A percentile compares a stretch with the other conserved stretches of the same genome.
Conservation (phyloP, 2,888 invertebrate genomes). For the Synergus japonicus region DNA sequence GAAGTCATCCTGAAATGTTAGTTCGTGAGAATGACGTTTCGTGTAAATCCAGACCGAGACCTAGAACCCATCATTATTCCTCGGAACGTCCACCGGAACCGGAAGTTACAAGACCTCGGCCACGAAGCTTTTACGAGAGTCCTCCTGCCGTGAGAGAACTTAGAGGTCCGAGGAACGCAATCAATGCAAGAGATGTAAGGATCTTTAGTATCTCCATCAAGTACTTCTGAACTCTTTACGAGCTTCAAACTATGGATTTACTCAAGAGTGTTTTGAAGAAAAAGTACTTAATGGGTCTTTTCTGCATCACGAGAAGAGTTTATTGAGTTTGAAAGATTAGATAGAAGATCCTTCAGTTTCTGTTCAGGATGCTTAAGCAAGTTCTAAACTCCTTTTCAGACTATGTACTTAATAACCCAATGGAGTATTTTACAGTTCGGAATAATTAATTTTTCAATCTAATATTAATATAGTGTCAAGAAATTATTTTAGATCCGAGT, state of each 20-base stretch:
- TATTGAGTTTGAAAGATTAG: constrained; percentile 3
- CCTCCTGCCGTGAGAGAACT: constrained; percentile 70
- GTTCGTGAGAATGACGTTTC: constrained; percentile 69
- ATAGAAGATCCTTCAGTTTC: background rate
- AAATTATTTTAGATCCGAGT: background rate
- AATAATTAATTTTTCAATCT: background rate
- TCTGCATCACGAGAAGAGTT: background rate
- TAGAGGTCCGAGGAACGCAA: constrained; percentile 68
- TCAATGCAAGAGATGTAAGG: constrained; percentile 67
- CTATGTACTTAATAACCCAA: background rate
- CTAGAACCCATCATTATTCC: constrained; percentile 70
- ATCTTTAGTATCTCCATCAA: background rate
- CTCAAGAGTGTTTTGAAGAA: background rate
- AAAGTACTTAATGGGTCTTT: background rate
- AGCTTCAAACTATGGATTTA: background rate
- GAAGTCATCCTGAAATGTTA: constrained; percentile 67
- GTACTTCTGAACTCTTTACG: background rate
- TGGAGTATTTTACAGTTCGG: background rate
- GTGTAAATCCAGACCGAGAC: constrained; percentile 66
- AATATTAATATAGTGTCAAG: background rate
- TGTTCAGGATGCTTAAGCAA: background rate
- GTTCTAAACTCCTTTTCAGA: background rate
- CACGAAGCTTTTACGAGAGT: constrained; percentile 75
- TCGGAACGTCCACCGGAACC: constrained; percentile 66
- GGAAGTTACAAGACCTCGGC: constrained; percentile 70